A percentile compares a stretch with the other conserved stretches of the same genome.
Conservation (phyloP, 1,140 invertebrate genomes). For the Drosophila kepulauana region DNA sequence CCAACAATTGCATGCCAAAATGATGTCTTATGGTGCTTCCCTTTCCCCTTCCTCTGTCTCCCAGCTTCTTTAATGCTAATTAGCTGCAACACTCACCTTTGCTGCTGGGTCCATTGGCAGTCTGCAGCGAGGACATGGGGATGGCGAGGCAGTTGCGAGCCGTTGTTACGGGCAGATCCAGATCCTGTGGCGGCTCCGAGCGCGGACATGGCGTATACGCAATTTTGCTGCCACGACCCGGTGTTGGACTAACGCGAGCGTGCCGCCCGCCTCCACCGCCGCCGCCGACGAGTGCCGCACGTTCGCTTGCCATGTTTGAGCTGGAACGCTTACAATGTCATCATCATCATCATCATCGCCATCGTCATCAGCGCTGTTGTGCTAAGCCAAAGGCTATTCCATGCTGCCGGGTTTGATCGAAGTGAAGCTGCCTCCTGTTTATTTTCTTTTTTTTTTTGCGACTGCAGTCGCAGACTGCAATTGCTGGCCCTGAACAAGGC, state of each 20-base stretch:
- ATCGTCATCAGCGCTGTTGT: too few species aligned
- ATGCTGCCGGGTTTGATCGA: background rate
- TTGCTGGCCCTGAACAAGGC: constrained; percentile 49
- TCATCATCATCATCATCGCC: background rate
- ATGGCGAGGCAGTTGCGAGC: constrained; percentile 75
- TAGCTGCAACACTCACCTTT: constrained; percentile 61
- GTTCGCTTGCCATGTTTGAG: constrained; percentile 65
- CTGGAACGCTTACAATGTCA: constrained; percentile 4
- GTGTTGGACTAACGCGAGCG: constrained; percentile 85
- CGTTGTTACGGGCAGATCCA: constrained; percentile 62
- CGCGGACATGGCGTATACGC: constrained; percentile 87
- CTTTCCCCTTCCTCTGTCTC: background rate
- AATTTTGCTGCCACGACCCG: constrained; percentile 85
- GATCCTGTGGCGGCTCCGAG: constrained; percentile 86
- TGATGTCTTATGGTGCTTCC: constrained; percentile 9
- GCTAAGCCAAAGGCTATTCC: constrained; percentile 11
- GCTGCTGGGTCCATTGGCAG: constrained; percentile 75
- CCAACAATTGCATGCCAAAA: constrained; percentile 60
- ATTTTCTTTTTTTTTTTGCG: background rate
- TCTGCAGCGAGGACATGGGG: constrained; percentile 77
- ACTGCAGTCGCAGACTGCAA: constrained; percentile 4
- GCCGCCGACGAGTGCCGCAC: constrained; percentile 53
- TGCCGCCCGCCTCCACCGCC: constrained; percentile 63
- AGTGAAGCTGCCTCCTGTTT: background rate
- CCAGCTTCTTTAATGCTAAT: constrained; percentile 27